Conservation (phyloP, 2,113 vertebrate species). For the Tapirus terrestris region DNA sequence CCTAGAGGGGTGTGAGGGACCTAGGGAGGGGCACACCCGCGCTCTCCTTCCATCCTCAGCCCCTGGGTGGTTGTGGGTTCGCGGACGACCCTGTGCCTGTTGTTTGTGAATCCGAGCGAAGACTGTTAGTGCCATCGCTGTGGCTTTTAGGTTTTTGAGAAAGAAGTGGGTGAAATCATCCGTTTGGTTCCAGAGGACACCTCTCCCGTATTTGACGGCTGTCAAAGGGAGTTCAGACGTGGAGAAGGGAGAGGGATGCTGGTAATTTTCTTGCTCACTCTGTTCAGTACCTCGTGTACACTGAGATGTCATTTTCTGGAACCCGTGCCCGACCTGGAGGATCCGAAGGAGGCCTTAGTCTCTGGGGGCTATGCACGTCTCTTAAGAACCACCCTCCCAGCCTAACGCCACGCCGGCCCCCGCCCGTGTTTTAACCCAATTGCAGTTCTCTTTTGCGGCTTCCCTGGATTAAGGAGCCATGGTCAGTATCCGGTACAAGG, state of each 20-base stretch:
- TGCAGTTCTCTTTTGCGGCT: not conserved
- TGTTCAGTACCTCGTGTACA: not conserved
- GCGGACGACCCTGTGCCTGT: not conserved
- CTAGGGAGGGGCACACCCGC: not conserved
- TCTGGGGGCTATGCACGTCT: not conserved
- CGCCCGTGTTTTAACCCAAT: not conserved
- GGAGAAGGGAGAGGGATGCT: too few species aligned
- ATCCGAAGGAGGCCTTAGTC: not conserved
- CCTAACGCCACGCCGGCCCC: not conserved
- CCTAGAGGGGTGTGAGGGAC: not conserved
- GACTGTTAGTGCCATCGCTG: not conserved
- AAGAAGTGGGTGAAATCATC: not conserved
- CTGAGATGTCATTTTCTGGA: not conserved
- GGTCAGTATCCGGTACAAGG: not conserved
- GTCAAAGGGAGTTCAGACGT: not conserved
- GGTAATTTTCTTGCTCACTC: not conserved
- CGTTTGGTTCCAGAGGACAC: not conserved
- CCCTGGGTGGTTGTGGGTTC: not conserved
- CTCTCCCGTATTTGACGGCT: not conserved
- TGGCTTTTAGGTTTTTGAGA: not conserved
- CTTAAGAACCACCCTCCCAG: not conserved
- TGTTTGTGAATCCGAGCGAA: not conserved
- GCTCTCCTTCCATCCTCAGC: not conserved
- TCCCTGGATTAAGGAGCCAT: not conserved
- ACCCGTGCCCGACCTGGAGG: not conserved